A percentile compares a stretch with the other conserved stretches of the same genome.
Conservation (phyloP, 2,888 invertebrate genomes). For the Harpagoxenus sublaevis region DNA sequence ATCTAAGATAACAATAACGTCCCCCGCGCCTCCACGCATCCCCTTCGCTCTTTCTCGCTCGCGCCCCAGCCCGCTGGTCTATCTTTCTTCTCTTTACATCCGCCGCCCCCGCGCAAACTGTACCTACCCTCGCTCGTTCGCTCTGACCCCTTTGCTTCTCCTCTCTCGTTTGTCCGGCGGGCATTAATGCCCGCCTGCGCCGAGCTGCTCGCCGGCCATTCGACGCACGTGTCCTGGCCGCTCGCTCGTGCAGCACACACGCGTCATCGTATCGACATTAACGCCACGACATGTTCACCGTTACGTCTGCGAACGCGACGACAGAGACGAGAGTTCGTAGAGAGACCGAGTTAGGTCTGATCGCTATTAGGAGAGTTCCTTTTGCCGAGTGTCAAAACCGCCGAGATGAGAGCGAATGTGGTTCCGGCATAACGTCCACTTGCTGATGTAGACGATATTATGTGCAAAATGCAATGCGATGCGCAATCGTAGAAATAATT, state of each 20-base stretch:
- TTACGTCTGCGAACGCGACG: constrained; percentile 42
- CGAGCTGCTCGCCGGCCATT: constrained; percentile 80
- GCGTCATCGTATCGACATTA: constrained; percentile 70
- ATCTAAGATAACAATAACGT: constrained; percentile 86
- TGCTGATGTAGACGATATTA: neutral
- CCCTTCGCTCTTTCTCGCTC: constrained; percentile 65
- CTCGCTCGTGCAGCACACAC: constrained; percentile 56
- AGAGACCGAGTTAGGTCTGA: constrained; percentile 33
- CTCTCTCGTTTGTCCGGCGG: constrained; percentile 77
- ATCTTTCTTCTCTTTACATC: constrained; percentile 65
- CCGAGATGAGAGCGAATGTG: constrained; percentile 32
- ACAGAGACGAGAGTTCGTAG: constrained; percentile 53
- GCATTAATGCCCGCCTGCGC: constrained; percentile 83
- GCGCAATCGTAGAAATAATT: neutral
- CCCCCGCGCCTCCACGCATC: constrained; percentile 78
- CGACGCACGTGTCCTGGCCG: constrained; percentile 79
- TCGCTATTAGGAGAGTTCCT: constrained; percentile 41
- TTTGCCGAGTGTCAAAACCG: constrained; percentile 29
- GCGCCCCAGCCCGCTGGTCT: constrained; percentile 56
- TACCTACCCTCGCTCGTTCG: constrained; percentile 64
- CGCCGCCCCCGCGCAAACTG: constrained; percentile 53
- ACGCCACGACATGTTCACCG: constrained; percentile 59
- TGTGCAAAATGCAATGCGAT: neutral
- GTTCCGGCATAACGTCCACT: constrained; percentile 6
- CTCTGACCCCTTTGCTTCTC: constrained; percentile 61